phyloP scores from a whole-genome alignment of 2,888 invertebrate genomes.

The Cylloceria caligata region DNA sequence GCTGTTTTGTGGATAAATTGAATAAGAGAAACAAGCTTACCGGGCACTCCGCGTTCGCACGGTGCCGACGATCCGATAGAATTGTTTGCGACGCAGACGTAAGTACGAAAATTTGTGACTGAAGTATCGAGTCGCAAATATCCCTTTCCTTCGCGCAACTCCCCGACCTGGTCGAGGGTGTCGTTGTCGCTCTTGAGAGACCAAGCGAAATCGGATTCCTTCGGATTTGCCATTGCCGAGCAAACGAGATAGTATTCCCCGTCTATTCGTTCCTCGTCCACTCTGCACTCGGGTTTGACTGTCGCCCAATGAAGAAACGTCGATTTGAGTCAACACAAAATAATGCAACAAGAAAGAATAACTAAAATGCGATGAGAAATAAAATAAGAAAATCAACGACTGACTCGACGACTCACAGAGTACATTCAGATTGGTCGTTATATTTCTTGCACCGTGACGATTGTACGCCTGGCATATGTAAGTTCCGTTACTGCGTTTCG shows the following conservation, averaged over 20 bases:
- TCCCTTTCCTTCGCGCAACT: constrained; percentile 86
- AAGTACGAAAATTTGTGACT: constrained; percentile 90
- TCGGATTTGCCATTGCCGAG: constrained; percentile 92
- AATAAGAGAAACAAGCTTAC: constrained; percentile 78
- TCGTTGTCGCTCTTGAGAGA: constrained; percentile 94
- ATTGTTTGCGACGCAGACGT: constrained; percentile 94
- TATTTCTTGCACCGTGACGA: constrained; percentile 91
- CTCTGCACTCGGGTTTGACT: constrained; percentile 94
- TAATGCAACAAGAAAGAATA: neutral
- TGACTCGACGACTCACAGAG: constrained; percentile 89
- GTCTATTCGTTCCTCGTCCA: constrained; percentile 90
- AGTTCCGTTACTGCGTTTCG: constrained; percentile 90
- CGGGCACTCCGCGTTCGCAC: constrained; percentile 86
- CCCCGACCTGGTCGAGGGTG: constrained; percentile 88
- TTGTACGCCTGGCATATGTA: constrained; percentile 93
- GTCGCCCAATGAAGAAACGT: constrained; percentile 67
- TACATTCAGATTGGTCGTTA: constrained; percentile 91
- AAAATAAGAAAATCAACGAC: neutral
- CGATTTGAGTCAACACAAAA: neutral
- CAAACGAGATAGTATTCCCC: constrained; percentile 93
- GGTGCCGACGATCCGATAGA: constrained; percentile 89
- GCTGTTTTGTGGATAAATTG: neutral
- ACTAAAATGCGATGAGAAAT: neutral
- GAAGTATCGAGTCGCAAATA: constrained; percentile 88
- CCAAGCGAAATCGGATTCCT: constrained; percentile 92